Conservation (phyloP, 2,888 invertebrate genomes). For the Laothoe populi region DNA sequence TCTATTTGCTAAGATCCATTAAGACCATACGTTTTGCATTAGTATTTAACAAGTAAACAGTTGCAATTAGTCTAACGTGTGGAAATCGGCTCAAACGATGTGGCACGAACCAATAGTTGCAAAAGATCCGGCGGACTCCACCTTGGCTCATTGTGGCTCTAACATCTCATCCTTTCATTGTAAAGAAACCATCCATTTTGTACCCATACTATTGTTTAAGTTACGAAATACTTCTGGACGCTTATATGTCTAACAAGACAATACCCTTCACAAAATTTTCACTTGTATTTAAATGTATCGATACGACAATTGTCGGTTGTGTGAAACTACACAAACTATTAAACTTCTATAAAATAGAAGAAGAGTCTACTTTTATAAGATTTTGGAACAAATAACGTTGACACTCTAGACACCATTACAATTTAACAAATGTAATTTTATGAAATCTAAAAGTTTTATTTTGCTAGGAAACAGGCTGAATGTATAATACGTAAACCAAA, state of each 20-base stretch:
- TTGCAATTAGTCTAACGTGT: slow-evolving; percentile 31
- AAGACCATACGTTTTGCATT: not conserved
- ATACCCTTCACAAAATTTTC: slow-evolving; percentile 5
- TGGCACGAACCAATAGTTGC: slow-evolving; percentile 57
- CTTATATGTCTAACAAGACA: slow-evolving; percentile 28
- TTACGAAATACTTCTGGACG: slow-evolving; percentile 31
- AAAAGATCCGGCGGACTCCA: slow-evolving; percentile 68
- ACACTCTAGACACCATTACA: not conserved
- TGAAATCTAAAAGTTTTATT: not conserved
- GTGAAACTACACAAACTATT: slow-evolving; percentile 18
- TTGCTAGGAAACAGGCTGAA: not conserved
- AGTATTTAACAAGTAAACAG: slow-evolving; percentile 12
- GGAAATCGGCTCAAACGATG: slow-evolving; percentile 52
- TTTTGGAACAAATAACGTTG: too few species aligned
- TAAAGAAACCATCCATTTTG: slow-evolving; percentile 29
- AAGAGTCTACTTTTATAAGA: not conserved
- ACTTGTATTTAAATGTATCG: not conserved
- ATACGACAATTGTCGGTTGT: slow-evolving; percentile 4
- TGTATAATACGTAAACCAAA: too few species aligned
- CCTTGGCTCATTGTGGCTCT: slow-evolving; percentile 54
- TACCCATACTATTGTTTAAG: slow-evolving; percentile 24
- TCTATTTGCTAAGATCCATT: not conserved
- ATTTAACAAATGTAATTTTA: not conserved
- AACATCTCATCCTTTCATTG: slow-evolving; percentile 44
- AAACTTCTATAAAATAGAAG: not conserved